Conservation (phyloP, 1,140 invertebrate species). For the Brachionus calyciflorus region DNA sequence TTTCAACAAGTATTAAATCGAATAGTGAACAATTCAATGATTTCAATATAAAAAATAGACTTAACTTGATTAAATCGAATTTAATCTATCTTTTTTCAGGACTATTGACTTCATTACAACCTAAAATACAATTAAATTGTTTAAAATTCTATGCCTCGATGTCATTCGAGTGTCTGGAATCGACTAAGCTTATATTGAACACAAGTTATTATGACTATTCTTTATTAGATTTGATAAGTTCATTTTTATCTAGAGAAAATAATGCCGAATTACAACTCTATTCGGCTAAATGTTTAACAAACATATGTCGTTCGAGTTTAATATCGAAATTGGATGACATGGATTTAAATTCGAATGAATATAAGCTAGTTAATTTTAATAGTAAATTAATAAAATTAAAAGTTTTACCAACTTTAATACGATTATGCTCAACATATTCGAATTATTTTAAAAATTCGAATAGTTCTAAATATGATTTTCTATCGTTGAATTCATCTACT, state of each 20-base stretch:
- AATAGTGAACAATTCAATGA: background rate
- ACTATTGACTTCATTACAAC: background rate
- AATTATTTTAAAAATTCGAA: slow-evolving; percentile 12
- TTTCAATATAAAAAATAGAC: background rate
- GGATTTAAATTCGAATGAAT: slow-evolving; percentile 18
- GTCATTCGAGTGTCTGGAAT: slow-evolving; percentile 9
- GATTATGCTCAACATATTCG: slow-evolving; percentile 26
- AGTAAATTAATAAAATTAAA: slow-evolving; percentile 44
- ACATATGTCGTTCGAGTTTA: slow-evolving; percentile 20
- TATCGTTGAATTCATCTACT: background rate
- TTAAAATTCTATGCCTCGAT: slow-evolving; percentile 28
- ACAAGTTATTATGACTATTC: slow-evolving; percentile 34
- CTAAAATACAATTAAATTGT: slow-evolving; percentile 27
- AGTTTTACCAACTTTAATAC: slow-evolving; percentile 22
- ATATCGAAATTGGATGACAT: slow-evolving; percentile 17
- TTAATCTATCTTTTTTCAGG: slow-evolving; percentile 4
- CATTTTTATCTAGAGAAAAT: slow-evolving; percentile 34
- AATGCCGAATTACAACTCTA: slow-evolving; percentile 7
- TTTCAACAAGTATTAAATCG: slow-evolving; percentile 21
- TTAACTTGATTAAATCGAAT: background rate
- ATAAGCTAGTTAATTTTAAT: slow-evolving; percentile 35
- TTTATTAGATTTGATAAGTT: slow-evolving; percentile 15
- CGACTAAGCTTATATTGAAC: background rate
- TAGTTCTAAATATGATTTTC: background rate
- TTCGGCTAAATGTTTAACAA: slow-evolving; percentile 35